Percentiles rank a stretch among this genome's conserved stretches.
Conservation (phyloP, 2,113 vertebrate genomes). For the Mola mola region DNA sequence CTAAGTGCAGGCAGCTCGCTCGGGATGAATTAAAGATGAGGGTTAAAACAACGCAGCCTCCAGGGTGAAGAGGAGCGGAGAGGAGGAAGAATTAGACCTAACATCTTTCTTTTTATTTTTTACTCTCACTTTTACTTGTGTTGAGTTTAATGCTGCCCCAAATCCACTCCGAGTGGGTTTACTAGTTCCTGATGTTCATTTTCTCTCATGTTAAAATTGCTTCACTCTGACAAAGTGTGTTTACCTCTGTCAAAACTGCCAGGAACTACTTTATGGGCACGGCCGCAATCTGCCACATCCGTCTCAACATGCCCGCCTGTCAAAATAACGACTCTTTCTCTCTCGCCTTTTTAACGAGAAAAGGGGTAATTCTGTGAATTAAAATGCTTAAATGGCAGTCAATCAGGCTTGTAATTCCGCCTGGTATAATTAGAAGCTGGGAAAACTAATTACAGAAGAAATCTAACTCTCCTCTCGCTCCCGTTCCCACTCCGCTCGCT, state of each 20-base stretch:
- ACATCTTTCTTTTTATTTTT: background rate
- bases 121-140: constrained; percentile 2
- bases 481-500: constrained; percentile 68
- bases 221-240: constrained; percentile 44
- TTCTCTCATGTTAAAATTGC: constrained; percentile 25
- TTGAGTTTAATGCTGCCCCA: background rate
- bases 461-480: constrained; percentile 82
- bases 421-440: constrained; percentile 87
- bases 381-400: constrained; percentile 88
- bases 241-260: constrained; percentile 50
- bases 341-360: constrained; percentile 58
- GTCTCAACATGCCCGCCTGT: constrained; percentile 65
- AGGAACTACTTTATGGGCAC: constrained; percentile 44
- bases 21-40: constrained; percentile 93
- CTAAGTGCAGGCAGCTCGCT: constrained; percentile 80
- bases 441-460: constrained; percentile 91
- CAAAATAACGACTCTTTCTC: constrained; percentile 72
- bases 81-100: constrained; percentile 3
- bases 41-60: constrained; percentile 86
- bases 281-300: constrained; percentile 36
- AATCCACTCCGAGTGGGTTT: constrained; percentile 24
- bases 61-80: constrained; percentile 81
- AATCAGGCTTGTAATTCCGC: constrained; percentile 87
- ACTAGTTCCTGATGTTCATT: constrained; percentile 3
- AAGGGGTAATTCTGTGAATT: constrained; percentile 78